Conservation (phyloP, 2,888 invertebrate genomes). For the Dichetophora obliterata region DNA sequence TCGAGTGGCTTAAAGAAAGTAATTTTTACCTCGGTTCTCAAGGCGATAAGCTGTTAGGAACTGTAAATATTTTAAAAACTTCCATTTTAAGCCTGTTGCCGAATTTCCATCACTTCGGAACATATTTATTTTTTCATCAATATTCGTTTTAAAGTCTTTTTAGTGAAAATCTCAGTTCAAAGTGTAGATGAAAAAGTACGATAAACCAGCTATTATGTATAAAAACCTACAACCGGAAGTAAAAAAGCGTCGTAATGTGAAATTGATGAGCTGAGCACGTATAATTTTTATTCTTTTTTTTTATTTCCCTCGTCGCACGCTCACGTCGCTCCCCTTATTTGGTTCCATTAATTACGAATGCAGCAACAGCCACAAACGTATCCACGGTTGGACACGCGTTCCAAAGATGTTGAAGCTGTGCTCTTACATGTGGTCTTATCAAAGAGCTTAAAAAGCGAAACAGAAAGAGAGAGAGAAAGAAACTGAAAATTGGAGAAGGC, state of each 20-base stretch:
- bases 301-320: background rate
- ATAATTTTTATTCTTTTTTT: background rate
- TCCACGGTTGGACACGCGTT: background rate
- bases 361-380: conserved; percentile 43
- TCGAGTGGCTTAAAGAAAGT: too few relatives aligned
- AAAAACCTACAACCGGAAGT: conserved; percentile 26
- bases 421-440: too few relatives aligned
- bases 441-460: too few relatives aligned
- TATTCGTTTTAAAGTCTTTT: background rate
- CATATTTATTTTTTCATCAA: too few relatives aligned
- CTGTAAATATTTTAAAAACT: too few relatives aligned
- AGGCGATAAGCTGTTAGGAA: too few relatives aligned
- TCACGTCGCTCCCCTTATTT: background rate
- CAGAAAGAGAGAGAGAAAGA: conserved; percentile 20
- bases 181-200: background rate
- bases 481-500: conserved; percentile 29
- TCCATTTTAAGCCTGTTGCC: too few relatives aligned
- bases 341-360: background rate
- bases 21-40: too few relatives aligned
- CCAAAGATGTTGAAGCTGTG: too few relatives aligned
- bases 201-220: background rate
- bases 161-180: background rate
- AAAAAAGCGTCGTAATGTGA: conserved; percentile 24
- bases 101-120: too few relatives aligned
- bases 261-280: conserved; percentile 34